These are phyloP conservation scores for Drosophila watanabei DNA, from an alignment of 1,140 invertebrate species.

Conservation along the genomic window DNA sequence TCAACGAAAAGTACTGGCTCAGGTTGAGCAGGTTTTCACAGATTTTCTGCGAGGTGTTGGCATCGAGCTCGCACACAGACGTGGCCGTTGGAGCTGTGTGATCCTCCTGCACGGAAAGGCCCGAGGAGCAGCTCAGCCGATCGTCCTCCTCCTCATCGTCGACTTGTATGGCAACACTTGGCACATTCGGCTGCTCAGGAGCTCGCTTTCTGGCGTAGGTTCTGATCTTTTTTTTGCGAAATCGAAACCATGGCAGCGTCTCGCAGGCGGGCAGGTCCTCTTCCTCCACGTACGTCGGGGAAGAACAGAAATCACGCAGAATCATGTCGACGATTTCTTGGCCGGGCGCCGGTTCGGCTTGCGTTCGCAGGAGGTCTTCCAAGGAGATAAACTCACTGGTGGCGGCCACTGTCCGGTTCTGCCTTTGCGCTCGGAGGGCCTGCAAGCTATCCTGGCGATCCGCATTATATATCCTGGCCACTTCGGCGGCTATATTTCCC, in stretches of 20 bases:
- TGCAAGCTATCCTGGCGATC: conserved; percentile 49
- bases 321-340: conserved; percentile 35
- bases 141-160: conserved; percentile 55
- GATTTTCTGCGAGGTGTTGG: conserved; percentile 56
- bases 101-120: conserved; percentile 62
- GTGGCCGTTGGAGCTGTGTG: conserved; percentile 6
- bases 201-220: conserved; percentile 18
- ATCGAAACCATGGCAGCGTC: conserved; percentile 50
- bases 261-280: conserved; percentile 4
- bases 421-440: background rate
- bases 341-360: conserved; percentile 4
- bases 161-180: background rate
- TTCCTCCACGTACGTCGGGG: conserved; percentile 47
- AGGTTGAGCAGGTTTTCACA: conserved; percentile 65
- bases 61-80: conserved; percentile 36
- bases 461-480: conserved; percentile 12
- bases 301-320: conserved; percentile 50
- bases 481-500: conserved; percentile 13
- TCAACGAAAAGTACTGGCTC: conserved; percentile 52
- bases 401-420: background rate
- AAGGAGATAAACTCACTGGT: conserved; percentile 39
- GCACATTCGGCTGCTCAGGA: background rate
- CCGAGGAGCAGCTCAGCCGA: conserved; percentile 54
- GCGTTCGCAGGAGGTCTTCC: conserved; percentile 19
- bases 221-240: conserved; percentile 45